phyloP scores from a whole-genome alignment of 2,888 invertebrate species.

The Blastobasis lacticolella region DNA sequence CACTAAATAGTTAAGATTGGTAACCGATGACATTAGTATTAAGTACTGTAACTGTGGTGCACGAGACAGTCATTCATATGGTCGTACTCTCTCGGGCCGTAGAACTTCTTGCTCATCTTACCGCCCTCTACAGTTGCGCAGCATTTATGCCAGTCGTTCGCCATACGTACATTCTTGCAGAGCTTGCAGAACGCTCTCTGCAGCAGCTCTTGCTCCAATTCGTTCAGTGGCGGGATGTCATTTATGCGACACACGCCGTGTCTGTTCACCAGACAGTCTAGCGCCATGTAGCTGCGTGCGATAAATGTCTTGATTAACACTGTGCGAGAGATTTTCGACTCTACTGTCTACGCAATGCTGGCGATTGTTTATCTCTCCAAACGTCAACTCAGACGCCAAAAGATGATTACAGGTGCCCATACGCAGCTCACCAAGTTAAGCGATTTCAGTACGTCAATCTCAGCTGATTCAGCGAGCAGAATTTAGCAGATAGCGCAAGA shows the following conservation, averaged over 20 bases:
- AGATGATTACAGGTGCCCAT: too few species aligned
- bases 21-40: too few species aligned
- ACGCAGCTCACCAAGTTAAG: too few species aligned
- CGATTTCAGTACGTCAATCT: too few species aligned
- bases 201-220: conserved; percentile 29
- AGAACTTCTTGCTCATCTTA: conserved; percentile 26
- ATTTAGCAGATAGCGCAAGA: too few species aligned
- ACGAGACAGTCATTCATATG: conserved; percentile 21
- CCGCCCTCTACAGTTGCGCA: neutral
- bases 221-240: conserved; percentile 31
- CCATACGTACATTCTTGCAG: conserved; percentile 23
- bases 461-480: too few species aligned
- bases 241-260: conserved; percentile 41
- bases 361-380: too few species aligned
- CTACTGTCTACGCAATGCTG: too few species aligned
- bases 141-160: conserved; percentile 28
- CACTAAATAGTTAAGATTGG: too few species aligned
- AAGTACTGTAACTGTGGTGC: neutral
- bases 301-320: too few species aligned
- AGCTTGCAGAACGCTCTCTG: conserved; percentile 27
- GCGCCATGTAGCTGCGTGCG: conserved; percentile 33
- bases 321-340: too few species aligned
- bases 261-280: conserved; percentile 34
- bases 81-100: conserved; percentile 18
- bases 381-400: too few species aligned